A percentile compares a stretch with the other conserved stretches of the same genome.
These are phyloP conservation scores for Eumeta japonica DNA, from an alignment of 1,140 invertebrate genomes.

Conservation along the genomic window DNA sequence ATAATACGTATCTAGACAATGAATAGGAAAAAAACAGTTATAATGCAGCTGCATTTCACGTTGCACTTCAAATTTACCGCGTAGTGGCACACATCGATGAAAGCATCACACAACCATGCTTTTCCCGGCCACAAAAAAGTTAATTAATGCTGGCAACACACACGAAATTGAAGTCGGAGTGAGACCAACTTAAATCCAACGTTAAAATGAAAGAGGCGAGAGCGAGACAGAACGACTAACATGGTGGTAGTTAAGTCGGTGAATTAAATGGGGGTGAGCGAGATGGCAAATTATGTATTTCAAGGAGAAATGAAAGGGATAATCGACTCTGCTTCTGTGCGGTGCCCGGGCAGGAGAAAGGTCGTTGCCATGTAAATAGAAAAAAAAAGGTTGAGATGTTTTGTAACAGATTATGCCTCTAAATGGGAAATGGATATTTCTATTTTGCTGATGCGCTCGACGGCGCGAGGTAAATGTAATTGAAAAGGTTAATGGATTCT, in stretches of 20 bases:
- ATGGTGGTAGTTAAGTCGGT: slow-evolving; percentile 24
- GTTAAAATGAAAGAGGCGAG: slow-evolving; percentile 27
- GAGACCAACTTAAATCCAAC: too few relatives aligned
- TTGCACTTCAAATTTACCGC: too few relatives aligned
- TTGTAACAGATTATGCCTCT: slow-evolving; percentile 36
- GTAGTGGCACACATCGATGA: too few relatives aligned
- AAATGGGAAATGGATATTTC: too few relatives aligned
- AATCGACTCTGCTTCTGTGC: slow-evolving; percentile 13
- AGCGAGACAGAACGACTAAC: slow-evolving; percentile 47
- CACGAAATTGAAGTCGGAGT: slow-evolving; percentile 30
- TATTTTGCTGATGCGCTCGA: too few relatives aligned
- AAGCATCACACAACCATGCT: slow-evolving; percentile 21
- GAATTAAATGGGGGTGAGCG: slow-evolving; percentile 15
- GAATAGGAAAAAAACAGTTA: too few relatives aligned
- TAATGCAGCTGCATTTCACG: too few relatives aligned
- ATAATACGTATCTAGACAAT: too few relatives aligned
- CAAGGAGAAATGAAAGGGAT: slow-evolving; percentile 19
- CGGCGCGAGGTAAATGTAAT: too few relatives aligned
- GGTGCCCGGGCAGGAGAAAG: slow-evolving; percentile 17
- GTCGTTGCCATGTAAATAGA: slow-evolving; percentile 33
- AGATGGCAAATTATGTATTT: slow-evolving; percentile 16
- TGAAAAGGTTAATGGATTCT: too few relatives aligned
- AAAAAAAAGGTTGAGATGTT: slow-evolving; percentile 31
- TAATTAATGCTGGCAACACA: slow-evolving; percentile 31
- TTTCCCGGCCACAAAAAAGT: slow-evolving; percentile 33